Base-by-base conservation (phyloP, 2,797 vertebrate species). In the Amblyraja radiata region DNA sequence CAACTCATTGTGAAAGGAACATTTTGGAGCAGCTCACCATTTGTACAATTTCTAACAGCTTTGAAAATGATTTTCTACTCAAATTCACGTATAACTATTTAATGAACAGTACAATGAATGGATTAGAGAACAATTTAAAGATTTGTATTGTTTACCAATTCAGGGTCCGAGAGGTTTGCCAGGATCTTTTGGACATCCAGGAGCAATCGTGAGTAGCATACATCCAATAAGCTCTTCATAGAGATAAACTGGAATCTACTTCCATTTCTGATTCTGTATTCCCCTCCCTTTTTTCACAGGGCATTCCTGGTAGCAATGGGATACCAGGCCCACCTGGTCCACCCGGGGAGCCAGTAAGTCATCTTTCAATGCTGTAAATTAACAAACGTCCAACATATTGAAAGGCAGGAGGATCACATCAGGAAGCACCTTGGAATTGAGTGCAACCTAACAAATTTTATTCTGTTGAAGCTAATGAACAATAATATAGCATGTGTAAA, bases 331-430 rank as follows among this genome's bases (percentile, higher is more conserved):
- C 96, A 13, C 97, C 98, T 68, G 98, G 98, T 94, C 98, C 98
- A 93, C 98, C 98, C 94, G 98, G 99, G 95, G 98, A 99, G 96
- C 98, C 97, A 94, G 99, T 99, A 97, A 10, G 98, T 98, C 94
- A 23, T 14, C 13, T 25, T 61, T 76, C 39, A 93, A 58, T 76
- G 28, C 71, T 18, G 11, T 77, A 58, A 13, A 76, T 7, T 28
- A 25, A 4, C 91, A 68, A 77, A 6, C 18, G 13, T 54, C 13
- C 39, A 78, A 39, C 73, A 23, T 88, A 18, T 61, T 58, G 28
- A n/a, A 86, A 65, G 83, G 61, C 83, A 86, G 58, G 28, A 86
- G 28, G n/a, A n/a, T 5, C 9, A 9, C 23, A 16, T 39, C 32
- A 46, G 78, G 36, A 18, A 32, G 32, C 16, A 5, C 78, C 36